Conservation (phyloP, 1,140 invertebrate species). For the Bombyx mandarina region DNA sequence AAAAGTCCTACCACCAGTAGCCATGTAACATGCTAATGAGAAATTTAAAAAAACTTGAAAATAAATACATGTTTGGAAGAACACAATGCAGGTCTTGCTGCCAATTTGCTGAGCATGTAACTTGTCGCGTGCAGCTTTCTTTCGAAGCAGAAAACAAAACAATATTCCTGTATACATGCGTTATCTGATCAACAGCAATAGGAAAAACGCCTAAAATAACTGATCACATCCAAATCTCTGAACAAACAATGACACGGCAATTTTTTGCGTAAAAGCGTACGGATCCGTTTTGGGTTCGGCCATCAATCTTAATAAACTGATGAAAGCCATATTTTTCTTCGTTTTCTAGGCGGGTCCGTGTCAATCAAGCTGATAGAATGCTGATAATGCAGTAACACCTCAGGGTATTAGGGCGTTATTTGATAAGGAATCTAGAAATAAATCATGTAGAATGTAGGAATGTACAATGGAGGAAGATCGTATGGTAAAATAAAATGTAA, state of each 20-base stretch:
- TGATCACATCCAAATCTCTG: no score
- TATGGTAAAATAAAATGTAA: neutral
- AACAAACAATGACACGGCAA: constrained; percentile 8
- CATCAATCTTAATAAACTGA: constrained; percentile 40
- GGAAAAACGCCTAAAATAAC: no score
- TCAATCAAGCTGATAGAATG: constrained; percentile 27
- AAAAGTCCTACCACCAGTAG: no score
- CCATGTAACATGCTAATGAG: no score
- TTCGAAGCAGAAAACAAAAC: no score
- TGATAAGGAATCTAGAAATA: neutral
- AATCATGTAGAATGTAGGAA: neutral
- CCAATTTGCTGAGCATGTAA: no score
- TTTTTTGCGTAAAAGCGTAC: constrained; percentile 26
- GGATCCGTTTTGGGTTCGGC: constrained; percentile 19
- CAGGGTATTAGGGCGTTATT: neutral
- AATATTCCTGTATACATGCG: no score
- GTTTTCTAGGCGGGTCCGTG: constrained; percentile 16
- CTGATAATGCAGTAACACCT: constrained; percentile 17
- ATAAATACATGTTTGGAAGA: no score
- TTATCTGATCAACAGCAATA: no score
- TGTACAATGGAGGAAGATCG: neutral
- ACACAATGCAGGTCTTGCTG: no score
- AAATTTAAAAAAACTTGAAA: no score
- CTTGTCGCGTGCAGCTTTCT: no score
- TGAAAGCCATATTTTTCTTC: constrained; percentile 29